Percentiles rank a stretch among this genome's conserved stretches.
Evolutionary conservation across 2,113 vertebrate species (phyloP).

Genomic region (Grantiella picta): DNA sequence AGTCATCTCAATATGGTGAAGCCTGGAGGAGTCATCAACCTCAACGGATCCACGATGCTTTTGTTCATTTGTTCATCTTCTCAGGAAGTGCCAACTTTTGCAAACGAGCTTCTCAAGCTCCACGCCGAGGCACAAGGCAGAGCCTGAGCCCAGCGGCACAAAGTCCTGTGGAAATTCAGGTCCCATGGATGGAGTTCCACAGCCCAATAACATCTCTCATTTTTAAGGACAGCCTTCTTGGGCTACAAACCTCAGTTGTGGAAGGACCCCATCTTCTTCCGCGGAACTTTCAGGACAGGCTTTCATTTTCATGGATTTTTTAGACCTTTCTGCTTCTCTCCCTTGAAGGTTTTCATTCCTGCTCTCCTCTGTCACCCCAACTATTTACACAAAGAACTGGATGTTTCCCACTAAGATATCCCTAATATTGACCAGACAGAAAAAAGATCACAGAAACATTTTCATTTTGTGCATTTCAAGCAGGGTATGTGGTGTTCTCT

Average conservation of each 20-base stretch:
- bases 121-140: rapidly evolving
- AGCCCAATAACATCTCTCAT: not conserved
- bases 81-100: not conserved
- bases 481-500: not conserved
- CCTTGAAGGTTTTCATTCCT: not conserved
- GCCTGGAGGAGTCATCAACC: not conserved
- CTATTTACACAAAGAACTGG: not conserved
- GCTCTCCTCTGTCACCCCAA: not conserved
- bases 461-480: not conserved
- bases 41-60: rapidly evolving
- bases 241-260: not conserved
- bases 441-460: not conserved
- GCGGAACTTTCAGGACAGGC: not conserved
- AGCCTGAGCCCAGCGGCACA: rapidly evolving
- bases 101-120: not conserved
- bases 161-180: not conserved
- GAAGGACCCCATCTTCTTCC: not conserved
- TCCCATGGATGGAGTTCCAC: rapidly evolving
- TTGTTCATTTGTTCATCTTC: rapidly evolving
- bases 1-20: not conserved
- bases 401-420: not conserved
- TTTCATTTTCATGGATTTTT: not conserved
- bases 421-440: not conserved
- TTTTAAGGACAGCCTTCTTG: rapidly evolving
- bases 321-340: not conserved